Evolutionary conservation across 2,888 invertebrate genomes (phyloP).

Genomic region (Drosophila borborema): DNA sequence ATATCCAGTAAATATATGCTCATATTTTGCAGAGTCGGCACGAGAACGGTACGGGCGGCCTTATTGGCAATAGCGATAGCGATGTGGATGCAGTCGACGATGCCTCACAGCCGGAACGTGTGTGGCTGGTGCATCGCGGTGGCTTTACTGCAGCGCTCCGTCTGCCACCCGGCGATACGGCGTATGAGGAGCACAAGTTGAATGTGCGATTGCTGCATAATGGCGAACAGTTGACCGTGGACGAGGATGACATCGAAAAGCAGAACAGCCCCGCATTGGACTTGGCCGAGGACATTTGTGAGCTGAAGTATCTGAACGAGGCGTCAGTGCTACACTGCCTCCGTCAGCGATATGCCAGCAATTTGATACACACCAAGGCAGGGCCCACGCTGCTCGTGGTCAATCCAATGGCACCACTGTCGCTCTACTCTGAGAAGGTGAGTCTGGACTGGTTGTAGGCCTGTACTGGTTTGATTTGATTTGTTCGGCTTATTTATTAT

Average conservation of each 20-base stretch:
- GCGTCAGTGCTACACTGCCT: constrained; percentile 96
- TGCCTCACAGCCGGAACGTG: constrained; percentile 86
- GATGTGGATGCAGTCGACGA: constrained; percentile 64
- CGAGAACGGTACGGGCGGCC: constrained; percentile 60
- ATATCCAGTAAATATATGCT: constrained; percentile 25
- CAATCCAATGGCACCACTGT: constrained; percentile 94
- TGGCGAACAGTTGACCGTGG: constrained; percentile 93
- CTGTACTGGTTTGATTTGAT: constrained; percentile 47
- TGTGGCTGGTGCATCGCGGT: constrained; percentile 97
- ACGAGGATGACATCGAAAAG: constrained; percentile 98
- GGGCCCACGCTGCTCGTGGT: constrained; percentile 93
- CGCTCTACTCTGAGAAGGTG: constrained; percentile 96
- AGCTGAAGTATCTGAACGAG: constrained; percentile 96
- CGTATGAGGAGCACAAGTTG: constrained; percentile 86
- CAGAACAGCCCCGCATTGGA: constrained; percentile 96
- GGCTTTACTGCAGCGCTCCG: constrained; percentile 93
- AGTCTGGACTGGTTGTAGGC: constrained; percentile 27
- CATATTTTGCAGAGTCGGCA: constrained; percentile 67
- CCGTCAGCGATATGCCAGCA: constrained; percentile 94
- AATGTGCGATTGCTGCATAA: constrained; percentile 92
- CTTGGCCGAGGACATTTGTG: constrained; percentile 94
- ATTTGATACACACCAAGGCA: constrained; percentile 96
- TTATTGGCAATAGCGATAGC: constrained; percentile 32
- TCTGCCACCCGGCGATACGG: constrained; percentile 72
- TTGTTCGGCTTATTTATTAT: constrained; percentile 62